phyloP scores from a whole-genome alignment of 2,113 vertebrate genomes.

The Oncorhynchus kisutch region DNA sequence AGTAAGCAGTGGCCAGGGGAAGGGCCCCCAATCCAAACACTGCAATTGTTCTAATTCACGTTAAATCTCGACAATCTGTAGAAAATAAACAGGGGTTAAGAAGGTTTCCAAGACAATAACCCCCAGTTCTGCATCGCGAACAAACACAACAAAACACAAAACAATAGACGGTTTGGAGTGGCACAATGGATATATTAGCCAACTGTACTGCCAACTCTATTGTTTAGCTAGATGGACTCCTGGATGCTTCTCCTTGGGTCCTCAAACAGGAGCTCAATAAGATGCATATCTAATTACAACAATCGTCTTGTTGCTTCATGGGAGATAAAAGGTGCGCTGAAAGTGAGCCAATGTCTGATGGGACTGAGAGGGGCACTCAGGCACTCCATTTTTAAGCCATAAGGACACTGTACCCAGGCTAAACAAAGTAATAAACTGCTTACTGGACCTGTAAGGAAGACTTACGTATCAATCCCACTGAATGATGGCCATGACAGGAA shows the following conservation, averaged over 20 bases:
- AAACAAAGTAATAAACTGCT: background rate
- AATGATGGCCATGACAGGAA: constrained; percentile 25
- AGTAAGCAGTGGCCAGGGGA: background rate
- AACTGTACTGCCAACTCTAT: background rate
- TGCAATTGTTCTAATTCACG: background rate
- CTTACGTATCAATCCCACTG: background rate
- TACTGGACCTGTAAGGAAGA: background rate
- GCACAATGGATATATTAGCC: background rate
- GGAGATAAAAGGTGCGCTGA: background rate
- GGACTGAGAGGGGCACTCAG: background rate
- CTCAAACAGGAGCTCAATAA: constrained; percentile 2
- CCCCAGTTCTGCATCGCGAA: background rate
- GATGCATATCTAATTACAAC: background rate
- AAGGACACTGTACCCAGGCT: background rate
- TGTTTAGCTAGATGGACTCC: background rate
- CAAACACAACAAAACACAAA: background rate
- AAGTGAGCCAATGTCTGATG: background rate
- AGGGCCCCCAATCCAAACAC: background rate
- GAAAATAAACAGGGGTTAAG: background rate
- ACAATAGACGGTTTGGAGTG: background rate
- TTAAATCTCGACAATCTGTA: background rate
- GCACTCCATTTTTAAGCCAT: constrained; percentile 1
- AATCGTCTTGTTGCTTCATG: background rate
- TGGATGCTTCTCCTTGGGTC: background rate
- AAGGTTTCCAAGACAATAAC: background rate